A percentile compares a stretch with the other conserved stretches of the same genome.
These are phyloP conservation scores for Camptogramma bilineatum DNA, from an alignment of 2,888 invertebrate species.

Conservation along the genomic window DNA sequence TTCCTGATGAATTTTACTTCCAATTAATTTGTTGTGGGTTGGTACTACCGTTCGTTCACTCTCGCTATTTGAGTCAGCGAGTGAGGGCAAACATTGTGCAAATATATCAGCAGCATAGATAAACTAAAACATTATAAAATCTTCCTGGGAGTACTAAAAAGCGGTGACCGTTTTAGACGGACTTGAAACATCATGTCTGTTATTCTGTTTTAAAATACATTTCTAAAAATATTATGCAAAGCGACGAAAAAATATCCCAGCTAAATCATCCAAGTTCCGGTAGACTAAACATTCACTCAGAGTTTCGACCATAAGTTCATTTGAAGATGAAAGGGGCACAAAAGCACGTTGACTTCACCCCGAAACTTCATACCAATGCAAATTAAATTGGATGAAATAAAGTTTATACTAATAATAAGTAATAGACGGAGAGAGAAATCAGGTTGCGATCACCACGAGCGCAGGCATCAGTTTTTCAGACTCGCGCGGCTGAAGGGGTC, in stretches of 20 bases:
- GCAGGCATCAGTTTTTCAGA: constrained; percentile 1
- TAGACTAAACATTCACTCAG: no score
- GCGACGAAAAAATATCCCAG: no score
- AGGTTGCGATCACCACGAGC: not conserved
- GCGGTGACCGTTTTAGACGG: not conserved
- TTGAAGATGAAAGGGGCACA: no score
- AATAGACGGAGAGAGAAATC: not conserved
- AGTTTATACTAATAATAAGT: no score
- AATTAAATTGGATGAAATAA: no score
- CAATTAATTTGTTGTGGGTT: constrained; percentile 31
- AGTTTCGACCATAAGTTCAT: no score
- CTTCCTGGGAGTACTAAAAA: not conserved
- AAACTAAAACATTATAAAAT: not conserved
- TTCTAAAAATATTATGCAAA: no score
- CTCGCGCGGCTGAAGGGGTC: constrained; percentile 48
- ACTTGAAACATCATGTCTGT: no score
- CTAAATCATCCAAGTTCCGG: no score
- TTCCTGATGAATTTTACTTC: constrained; percentile 46
- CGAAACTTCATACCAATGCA: no score
- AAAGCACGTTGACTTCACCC: no score
- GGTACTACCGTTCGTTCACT: constrained; percentile 7
- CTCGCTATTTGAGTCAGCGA: not conserved
- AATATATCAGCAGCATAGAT: not conserved
- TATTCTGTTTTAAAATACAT: no score
- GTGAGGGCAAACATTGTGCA: not conserved